Base-by-base conservation (phyloP, 2,113 vertebrate genomes). In the Echinops telfairi region DNA sequence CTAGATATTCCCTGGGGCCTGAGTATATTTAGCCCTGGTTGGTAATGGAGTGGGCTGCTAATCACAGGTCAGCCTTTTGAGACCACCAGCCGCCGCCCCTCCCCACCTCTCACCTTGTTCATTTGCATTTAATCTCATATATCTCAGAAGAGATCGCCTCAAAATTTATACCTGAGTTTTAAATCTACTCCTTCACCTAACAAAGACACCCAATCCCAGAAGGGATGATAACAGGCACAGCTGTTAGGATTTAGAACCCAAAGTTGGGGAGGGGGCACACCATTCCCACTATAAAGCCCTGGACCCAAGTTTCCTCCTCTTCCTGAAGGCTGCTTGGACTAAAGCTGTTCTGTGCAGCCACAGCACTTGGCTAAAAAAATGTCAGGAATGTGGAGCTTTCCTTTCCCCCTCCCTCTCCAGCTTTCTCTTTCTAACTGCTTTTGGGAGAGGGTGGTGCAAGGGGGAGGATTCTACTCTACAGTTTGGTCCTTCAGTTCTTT, bases 381-480 rank as follows among this genome's bases (percentile, higher is more conserved):
- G 96, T 95, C 95, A 98, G 98, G 98, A 98, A 98, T 98, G 97
- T 92, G 93, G 95, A 94, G 96, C 97, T 97, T 96, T 95, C 95
- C 95, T 93, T 57, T 62, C 60, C 78, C 87, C 94, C 94, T 23
- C 87, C 82, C 91, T 92, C 96, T 95, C 93, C 83, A 96, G 95
- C 93, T 95, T 96, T 95, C 95, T 96, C 91, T 95, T 96, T 94
- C 92, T 93, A 79, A 82, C 29, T 89, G 95, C 94, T 96, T 95
- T 92, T 1, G 14, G 14, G 89, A 96, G 96, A 96, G 95, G 47
- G 92, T 95, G 94, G 90, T 27, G 17, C 53, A 33, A 27, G 27
- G 88, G 62, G 86, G 82, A 86, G 83, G 89, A 93, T 88, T 93
- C 88, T 90, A 8, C 86, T 20, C 1, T 1, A 79, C 73, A 88